Evolutionary conservation across 2,113 vertebrate species (phyloP).

Genomic region (Labeo catla): DNA sequence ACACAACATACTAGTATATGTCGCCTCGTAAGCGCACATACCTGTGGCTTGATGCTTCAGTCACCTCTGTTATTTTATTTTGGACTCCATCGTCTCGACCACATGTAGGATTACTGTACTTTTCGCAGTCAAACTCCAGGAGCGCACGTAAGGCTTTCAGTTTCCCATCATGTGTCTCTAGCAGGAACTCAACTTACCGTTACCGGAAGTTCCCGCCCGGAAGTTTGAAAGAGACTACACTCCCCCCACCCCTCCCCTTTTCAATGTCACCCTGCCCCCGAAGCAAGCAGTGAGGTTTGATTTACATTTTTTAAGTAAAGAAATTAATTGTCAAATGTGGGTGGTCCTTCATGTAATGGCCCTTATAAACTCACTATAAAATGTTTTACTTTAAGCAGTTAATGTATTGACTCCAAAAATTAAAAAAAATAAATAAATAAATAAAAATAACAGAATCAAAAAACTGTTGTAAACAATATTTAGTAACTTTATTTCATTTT

Average conservation of each 20-base stretch:
- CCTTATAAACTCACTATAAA: not conserved
- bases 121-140: constrained; percentile 45
- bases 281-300: not conserved
- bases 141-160: constrained; percentile 51
- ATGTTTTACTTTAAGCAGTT: not conserved
- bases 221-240: constrained; percentile 28
- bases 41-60: constrained; percentile 50
- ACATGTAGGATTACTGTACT: constrained; percentile 32
- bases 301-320: not conserved
- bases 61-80: constrained; percentile 36
- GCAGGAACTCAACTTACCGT: constrained; percentile 51
- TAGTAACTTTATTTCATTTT: constrained; percentile 24
- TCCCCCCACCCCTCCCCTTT: not conserved
- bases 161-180: constrained; percentile 42
- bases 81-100: constrained; percentile 51
- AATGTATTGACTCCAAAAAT: too few relatives aligned
- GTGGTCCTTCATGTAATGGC: not conserved
- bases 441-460: not conserved
- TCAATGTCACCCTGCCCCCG: constrained; percentile 47
- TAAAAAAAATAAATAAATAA: too few relatives aligned
- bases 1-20: not conserved
- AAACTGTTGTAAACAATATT: not conserved
- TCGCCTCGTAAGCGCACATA: constrained; percentile 46
- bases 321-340: not conserved
- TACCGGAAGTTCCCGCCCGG: constrained; percentile 43